phyloP scores from a whole-genome alignment of 1,140 invertebrate genomes.

The Drosophila nikananu region DNA sequence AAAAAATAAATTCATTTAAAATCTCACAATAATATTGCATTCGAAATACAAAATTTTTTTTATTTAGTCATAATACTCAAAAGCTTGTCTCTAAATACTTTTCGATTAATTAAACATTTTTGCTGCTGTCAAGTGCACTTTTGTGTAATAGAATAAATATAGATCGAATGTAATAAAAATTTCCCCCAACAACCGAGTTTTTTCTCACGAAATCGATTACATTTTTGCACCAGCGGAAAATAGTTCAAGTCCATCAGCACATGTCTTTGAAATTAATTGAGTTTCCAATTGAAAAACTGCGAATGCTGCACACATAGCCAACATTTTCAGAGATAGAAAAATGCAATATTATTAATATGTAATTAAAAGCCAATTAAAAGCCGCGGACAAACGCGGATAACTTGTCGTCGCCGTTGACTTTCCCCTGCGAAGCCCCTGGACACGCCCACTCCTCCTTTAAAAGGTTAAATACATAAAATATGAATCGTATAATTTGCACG shows the following conservation, averaged over 20 bases:
- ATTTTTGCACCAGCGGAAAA: constrained; percentile 15
- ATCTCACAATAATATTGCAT: no score
- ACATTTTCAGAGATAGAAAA: constrained; percentile 33
- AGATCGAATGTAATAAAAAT: not conserved
- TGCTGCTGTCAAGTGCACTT: constrained; percentile 4
- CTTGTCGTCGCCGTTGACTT: constrained; percentile 47
- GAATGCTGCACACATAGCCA: constrained; percentile 42
- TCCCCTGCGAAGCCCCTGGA: constrained; percentile 29
- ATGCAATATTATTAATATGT: constrained; percentile 47
- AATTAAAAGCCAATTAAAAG: constrained; percentile 71
- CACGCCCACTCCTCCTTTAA: constrained; percentile 2
- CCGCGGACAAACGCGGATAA: constrained; percentile 37
- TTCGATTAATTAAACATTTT: constrained; percentile 9
- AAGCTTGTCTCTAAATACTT: not conserved
- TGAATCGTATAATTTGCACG: constrained; percentile 35
- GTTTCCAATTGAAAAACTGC: constrained; percentile 31
- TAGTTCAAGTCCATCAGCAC: constrained; percentile 34
- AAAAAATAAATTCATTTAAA: not conserved
- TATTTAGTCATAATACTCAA: not conserved
- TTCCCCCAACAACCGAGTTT: not conserved
- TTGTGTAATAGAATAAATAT: not conserved
- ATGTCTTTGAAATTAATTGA: constrained; percentile 51
- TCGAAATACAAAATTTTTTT: not conserved
- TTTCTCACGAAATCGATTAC: constrained; percentile 11
- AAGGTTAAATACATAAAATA: constrained; percentile 37